Conservation (phyloP, 2,888 invertebrate species). For the Amphipyra berbera region DNA sequence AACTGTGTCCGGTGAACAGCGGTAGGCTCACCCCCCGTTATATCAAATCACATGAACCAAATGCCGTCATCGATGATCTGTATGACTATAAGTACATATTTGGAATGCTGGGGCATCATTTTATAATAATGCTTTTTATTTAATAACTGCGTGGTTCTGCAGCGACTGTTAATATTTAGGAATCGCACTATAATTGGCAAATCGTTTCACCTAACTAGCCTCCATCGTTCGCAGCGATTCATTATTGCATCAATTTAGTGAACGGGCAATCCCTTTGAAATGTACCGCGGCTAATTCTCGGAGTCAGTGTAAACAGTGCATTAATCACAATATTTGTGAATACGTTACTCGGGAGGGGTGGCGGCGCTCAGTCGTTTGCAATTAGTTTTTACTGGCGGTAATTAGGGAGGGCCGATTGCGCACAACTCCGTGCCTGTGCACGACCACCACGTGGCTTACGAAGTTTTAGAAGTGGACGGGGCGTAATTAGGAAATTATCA, state of each 20-base stretch:
- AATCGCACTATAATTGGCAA: neutral
- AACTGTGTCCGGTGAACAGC: too few species aligned
- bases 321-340: constrained; percentile 65
- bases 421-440: constrained; percentile 70
- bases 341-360: constrained; percentile 37
- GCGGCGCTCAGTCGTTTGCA: constrained; percentile 73
- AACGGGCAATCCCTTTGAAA: constrained; percentile 25
- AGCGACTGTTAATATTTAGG: too few species aligned
- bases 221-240: constrained; percentile 1
- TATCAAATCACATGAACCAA: too few species aligned
- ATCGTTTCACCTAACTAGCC: constrained; percentile 3
- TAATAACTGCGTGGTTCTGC: too few species aligned
- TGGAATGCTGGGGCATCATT: too few species aligned
- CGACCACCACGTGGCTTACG: constrained; percentile 49
- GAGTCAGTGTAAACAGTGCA: constrained; percentile 54
- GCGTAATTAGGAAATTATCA: neutral
- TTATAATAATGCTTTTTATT: too few species aligned
- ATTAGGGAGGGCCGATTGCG: constrained; percentile 84
- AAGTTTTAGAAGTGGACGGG: constrained; percentile 62
- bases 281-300: constrained; percentile 44
- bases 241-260: constrained; percentile 29
- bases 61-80: too few species aligned
- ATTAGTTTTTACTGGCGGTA: constrained; percentile 86
- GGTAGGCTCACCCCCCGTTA: too few species aligned
- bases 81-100: too few species aligned